Base-by-base conservation (phyloP, 2,113 vertebrate genomes). In the Ibidorhyncha struthersii region DNA sequence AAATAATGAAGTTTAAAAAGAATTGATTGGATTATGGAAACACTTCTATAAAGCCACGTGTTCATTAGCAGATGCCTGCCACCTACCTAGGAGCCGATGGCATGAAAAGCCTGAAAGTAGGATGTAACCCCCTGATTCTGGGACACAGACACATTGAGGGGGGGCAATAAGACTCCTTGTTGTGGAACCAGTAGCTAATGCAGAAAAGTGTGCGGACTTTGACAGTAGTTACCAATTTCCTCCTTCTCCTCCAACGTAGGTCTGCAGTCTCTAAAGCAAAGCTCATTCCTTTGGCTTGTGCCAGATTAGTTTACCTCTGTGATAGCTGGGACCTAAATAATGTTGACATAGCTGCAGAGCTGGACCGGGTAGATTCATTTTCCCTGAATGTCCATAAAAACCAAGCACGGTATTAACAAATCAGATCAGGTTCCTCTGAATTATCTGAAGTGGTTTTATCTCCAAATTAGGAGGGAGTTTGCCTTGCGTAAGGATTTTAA, bases 1-100 rank as follows among this genome's bases (percentile, higher is more conserved):
- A 97, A 96, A 83, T 82, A 97, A 96, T 95, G 95, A 90, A 80
- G 87, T 96, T 88, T 91, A 43, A 91, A 90, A 90, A 82, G 32
- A 82, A 85, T 8, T 93, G 41, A 87, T 45, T 88, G 90, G 89
- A 86, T 95, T 81, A 91, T 70, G 61, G 66, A 90, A 95, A 80
- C 55, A 73, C 36, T 96, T 83, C 47, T 81, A 36, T 66, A 86
- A 90, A 85, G 41, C 84, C 94, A 85, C 8, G 16, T 94, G 81
- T 77, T 91, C 89, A 40, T 72, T 84, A 94, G 49, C 83, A 94
- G 78, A 91, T 91, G 81, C 71, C 29, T 2, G 0, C 71, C 66
- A 86, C 69, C 74, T 58, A 88, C 45, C 29, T 66, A 40, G 6
- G 66, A 95, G 83, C 16, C 0, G 1, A 50, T 38, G 32, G 70